These are phyloP conservation scores for Atta cephalotes DNA, from an alignment of 1,140 invertebrate genomes.

Conservation along the genomic window DNA sequence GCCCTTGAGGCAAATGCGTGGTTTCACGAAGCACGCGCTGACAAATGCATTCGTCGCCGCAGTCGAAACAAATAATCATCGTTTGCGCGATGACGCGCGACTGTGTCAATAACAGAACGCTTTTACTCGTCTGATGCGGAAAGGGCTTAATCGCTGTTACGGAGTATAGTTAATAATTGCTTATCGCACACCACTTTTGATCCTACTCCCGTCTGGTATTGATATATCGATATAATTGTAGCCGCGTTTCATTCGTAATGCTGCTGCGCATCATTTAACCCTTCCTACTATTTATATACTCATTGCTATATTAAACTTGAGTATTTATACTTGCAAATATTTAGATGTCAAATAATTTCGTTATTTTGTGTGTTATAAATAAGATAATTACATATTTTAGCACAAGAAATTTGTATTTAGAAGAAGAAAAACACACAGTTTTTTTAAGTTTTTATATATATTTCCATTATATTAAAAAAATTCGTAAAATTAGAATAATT, in stretches of 20 bases:
- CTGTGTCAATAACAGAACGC: conserved; percentile 65
- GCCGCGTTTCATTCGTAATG: conserved; percentile 27
- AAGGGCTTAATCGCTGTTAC: conserved; percentile 58
- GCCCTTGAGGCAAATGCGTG: conserved; percentile 70
- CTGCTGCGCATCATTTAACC: neutral
- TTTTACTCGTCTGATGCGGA: conserved; percentile 55
- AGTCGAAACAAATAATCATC: conserved; percentile 70
- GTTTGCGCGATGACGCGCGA: conserved; percentile 64
- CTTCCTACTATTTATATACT: conserved; percentile 8
- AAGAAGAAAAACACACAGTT: neutral
- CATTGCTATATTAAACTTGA: neutral
- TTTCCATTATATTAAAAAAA: neutral
- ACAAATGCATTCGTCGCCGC: conserved; percentile 70
- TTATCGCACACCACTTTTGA: conserved; percentile 60
- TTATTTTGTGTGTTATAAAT: neutral
- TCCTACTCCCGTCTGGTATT: conserved; percentile 49
- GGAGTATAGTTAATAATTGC: conserved; percentile 61
- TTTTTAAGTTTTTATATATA: neutral
- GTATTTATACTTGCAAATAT: neutral
- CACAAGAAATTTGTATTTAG: neutral
- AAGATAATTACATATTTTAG: neutral
- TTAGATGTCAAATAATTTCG: conserved; percentile 11
- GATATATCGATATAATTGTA: conserved; percentile 56
- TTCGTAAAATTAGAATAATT: conserved; percentile 14
- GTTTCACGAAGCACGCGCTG: conserved; percentile 68